Conservation (phyloP, 2,113 vertebrate genomes). For the Phyllopteryx taeniolatus region DNA sequence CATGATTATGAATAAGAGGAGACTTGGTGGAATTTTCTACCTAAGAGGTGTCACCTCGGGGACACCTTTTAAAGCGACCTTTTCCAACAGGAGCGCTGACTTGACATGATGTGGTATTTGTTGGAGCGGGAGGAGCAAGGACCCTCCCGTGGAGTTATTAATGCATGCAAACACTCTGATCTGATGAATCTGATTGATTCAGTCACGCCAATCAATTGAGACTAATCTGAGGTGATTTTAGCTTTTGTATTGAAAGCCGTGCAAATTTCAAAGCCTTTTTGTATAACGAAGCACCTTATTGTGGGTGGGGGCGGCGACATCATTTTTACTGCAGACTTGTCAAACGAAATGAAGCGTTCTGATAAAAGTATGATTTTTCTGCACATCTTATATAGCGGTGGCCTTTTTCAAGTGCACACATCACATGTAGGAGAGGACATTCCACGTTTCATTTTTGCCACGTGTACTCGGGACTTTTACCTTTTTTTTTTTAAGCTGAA, state of each 20-base stretch:
- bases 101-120: constrained; percentile 5
- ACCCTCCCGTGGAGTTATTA: neutral
- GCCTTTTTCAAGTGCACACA: constrained; percentile 49
- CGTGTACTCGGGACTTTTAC: constrained; percentile 25
- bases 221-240: constrained; percentile 25
- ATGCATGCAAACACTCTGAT: constrained; percentile 43
- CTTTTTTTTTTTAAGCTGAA: constrained; percentile 31
- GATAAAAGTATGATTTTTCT: constrained; percentile 4
- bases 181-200: neutral
- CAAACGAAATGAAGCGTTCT: constrained; percentile 34
- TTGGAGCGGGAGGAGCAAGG: neutral
- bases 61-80: constrained; percentile 49
- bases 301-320: neutral
- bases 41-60: constrained; percentile 23
- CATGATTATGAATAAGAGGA: constrained; percentile 22
- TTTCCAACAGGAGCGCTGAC: constrained; percentile 49
- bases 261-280: constrained; percentile 59
- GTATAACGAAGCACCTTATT: constrained; percentile 61
- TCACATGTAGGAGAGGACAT: constrained; percentile 54
- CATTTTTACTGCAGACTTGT: constrained; percentile 31
- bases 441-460: constrained; percentile 46
- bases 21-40: constrained; percentile 40
- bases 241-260: constrained; percentile 26
- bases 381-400: constrained; percentile 25
- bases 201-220: constrained; percentile 33